Base-by-base conservation (phyloP, 2,797 vertebrate genomes). In the Takifugu rubripes region DNA sequence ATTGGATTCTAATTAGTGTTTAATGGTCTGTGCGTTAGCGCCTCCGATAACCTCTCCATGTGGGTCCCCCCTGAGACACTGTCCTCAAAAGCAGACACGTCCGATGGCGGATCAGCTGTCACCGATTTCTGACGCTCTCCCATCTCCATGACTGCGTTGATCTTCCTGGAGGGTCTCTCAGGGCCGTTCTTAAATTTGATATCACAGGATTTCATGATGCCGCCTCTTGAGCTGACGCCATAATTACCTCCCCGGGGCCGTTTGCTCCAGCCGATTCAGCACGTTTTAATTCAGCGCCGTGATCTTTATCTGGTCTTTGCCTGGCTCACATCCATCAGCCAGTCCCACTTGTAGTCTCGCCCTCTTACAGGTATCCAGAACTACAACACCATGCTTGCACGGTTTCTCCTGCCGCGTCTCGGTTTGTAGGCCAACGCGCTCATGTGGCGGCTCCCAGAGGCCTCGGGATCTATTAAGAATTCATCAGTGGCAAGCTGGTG, bases 401-500 rank as follows among this genome's bases (percentile, higher is more conserved):
- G 24, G 15, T 49, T 59, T 64, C 26, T 52, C 57, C 60, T 46
- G 48, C 48, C 17, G 48, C 56, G 50, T 67, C 43, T 74, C 68
- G 70, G 77, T 86, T 86, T 84, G 54, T 79, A 74, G 77, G 79
- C 79, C 78, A 79, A 70, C 65, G 78, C 63, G 78, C 74, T 67
- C 82, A 79, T 79, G 82, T 77, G 72, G 53, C 53, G 64, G 44
- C 55, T 76, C 75, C 81, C 82, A 54, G 58, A 61, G 69, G 83
- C 71, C 49, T 51, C 57, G 24, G 56, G 62, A 54, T 0, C 59
- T 77, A 88, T 88, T 81, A 88, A 85, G 70, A 79, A 88, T 89
- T 88, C 58, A 89, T 85, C 75, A 86, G 66, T 56, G 78, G 78
- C 85, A 89, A 87, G 83, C 78, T 85, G 85, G 82, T 84, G 77